Evolutionary conservation across 2,888 invertebrate species (phyloP).

Genomic region (Xylophagus ater): DNA sequence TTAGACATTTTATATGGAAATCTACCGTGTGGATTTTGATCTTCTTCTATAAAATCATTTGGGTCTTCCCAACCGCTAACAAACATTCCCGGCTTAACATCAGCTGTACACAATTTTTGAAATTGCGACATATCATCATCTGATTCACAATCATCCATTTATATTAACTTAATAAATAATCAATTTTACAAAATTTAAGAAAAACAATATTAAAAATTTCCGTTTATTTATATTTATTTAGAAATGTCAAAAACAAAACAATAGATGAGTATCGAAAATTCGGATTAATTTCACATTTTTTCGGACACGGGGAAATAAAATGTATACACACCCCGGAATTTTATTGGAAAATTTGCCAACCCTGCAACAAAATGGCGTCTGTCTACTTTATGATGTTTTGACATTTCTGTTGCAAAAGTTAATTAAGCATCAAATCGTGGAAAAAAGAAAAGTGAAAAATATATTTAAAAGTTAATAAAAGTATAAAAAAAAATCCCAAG

Average conservation of each 20-base stretch:
- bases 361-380: neutral
- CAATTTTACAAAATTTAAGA: too few relatives aligned
- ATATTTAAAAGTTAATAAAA: constrained; percentile 2
- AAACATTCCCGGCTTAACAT: constrained; percentile 44
- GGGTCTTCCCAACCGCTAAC: constrained; percentile 79
- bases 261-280: too few relatives aligned
- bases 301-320: too few relatives aligned
- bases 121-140: constrained; percentile 36
- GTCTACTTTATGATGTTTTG: constrained; percentile 9
- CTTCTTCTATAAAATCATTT: constrained; percentile 53
- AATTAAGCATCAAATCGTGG: neutral
- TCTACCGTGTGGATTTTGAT: constrained; percentile 64
- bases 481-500: neutral
- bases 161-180: neutral
- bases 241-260: too few relatives aligned
- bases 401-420: constrained; percentile 1
- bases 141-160: constrained; percentile 28
- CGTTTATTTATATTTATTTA: constrained; percentile 1
- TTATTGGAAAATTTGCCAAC: neutral
- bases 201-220: constrained; percentile 6
- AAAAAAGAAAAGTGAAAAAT: neutral
- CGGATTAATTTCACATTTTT: too few relatives aligned
- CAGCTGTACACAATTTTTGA: constrained; percentile 31
- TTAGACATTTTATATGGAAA: too few relatives aligned
- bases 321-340: too few relatives aligned